Evolutionary conservation across 2,797 vertebrate species (phyloP), one percentile per base, ranked within the genome.

Genomic region (Parotocinclus haroldoi): DNA sequence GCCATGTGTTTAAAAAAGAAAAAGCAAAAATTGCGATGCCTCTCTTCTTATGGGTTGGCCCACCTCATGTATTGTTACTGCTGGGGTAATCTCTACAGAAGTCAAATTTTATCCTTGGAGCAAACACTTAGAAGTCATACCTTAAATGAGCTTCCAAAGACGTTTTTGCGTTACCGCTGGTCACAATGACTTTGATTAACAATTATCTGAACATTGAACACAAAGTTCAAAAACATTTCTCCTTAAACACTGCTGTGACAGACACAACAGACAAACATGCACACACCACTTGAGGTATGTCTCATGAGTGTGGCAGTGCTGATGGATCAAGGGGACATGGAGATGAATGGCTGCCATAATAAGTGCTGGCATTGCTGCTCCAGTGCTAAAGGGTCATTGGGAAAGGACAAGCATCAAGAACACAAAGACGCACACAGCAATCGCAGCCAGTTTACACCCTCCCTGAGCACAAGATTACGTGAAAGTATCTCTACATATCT

Each of bases 311-410:
- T 56, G 56, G n/a, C 14, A 27, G 39, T 57, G 61, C 58, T 42
- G 19, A 44, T 58, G 40, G 27, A 58, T 45, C 64, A 56, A 68
- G 13, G 69, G 40, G 52, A 49, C 65, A 71, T 69, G 57, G 76
- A 76, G 78, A 79, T 76, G 56, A 76, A 80, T 78, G 53, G 51
- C 52, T 70, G 57, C 58, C 69, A 59, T 76, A 76, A 79, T 79
- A 59, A 59, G 27, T 64, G 65, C 52, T 71, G 75, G 70, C 66
- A 45, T 49, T 44, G 56, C 51, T 61, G 68, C 61, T 64, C 48
- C 46, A 55, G 44, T 67, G 61, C 66, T 57, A 75, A 42, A 56
- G 60, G 55, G 66, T 69, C 65, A 72, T 38, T 51, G 39, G 45
- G 42, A 68, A 63, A 74, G 66, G 68, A 77, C 71, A 73, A 61